A percentile compares a stretch with the other conserved stretches of the same genome.
These are phyloP conservation scores for Xenops minutus DNA, from an alignment of 2,797 vertebrate species.

Conservation along the genomic window DNA sequence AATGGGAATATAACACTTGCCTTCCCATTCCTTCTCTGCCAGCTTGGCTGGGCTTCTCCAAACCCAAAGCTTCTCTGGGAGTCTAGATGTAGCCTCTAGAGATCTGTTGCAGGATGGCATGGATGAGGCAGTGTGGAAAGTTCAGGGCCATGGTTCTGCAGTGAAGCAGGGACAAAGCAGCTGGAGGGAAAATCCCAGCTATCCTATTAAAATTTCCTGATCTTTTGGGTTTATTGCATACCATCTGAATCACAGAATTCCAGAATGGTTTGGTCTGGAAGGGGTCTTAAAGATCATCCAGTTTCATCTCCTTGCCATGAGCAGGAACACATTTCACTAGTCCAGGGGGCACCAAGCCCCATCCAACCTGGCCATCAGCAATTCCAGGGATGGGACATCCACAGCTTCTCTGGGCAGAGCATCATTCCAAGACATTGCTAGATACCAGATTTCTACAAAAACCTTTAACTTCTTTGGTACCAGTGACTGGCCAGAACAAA, in stretches of 20 bases:
- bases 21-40: neutral
- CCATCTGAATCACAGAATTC: neutral
- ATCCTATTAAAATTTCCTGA: neutral
- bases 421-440: neutral
- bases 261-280: neutral
- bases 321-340: neutral
- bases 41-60: neutral
- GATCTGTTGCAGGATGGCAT: neutral
- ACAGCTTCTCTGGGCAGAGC: neutral
- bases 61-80: neutral
- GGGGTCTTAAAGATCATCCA: neutral
- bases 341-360: neutral
- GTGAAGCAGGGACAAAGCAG: neutral
- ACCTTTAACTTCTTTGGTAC: neutral
- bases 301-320: neutral
- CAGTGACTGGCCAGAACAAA: neutral
- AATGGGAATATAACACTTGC: neutral
- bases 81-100: neutral
- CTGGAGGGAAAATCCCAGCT: rapidly evolving
- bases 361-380: rapidly evolving
- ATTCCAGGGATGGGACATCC: neutral
- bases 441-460: neutral
- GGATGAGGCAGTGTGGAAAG: neutral
- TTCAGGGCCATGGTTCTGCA: neutral
- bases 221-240: neutral